These are phyloP conservation scores for Piprites chloris DNA, from an alignment of 2,113 vertebrate genomes.

Conservation along the genomic window DNA sequence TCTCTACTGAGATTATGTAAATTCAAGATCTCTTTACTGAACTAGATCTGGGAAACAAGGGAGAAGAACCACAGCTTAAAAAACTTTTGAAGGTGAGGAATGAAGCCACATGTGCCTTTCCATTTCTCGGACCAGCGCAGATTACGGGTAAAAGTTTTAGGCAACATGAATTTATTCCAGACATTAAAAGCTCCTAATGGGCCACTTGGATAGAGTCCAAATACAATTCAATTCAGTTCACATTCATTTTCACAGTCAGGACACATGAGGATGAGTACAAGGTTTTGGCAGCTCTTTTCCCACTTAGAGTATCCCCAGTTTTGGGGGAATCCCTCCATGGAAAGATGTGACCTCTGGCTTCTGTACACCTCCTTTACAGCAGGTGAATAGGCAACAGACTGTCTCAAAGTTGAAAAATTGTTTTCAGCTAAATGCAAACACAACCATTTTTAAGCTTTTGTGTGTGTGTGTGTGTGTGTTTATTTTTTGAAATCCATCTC, in stretches of 20 bases:
- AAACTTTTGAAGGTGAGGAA: neutral
- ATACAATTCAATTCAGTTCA: neutral
- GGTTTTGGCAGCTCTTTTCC: neutral
- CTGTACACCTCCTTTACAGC: neutral
- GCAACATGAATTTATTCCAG: neutral
- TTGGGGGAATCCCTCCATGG: neutral
- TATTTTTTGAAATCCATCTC: conserved; percentile 19
- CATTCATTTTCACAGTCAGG: neutral
- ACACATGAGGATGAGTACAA: neutral
- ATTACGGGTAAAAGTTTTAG: neutral
- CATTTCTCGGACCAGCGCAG: neutral
- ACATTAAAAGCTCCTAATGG: neutral
- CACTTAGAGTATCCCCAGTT: neutral
- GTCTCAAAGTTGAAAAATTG: neutral
- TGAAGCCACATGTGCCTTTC: neutral
- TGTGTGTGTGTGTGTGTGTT: too few relatives aligned
- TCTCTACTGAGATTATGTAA: neutral
- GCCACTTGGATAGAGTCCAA: neutral
- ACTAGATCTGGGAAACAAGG: neutral
- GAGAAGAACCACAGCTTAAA: neutral
- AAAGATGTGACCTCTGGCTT: neutral
- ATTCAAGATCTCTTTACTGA: neutral
- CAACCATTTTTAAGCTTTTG: neutral
- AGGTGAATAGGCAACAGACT: neutral
- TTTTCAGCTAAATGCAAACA: neutral